phyloP scores from a whole-genome alignment of 2,888 invertebrate genomes.

The Willowsia nigromaculata region DNA sequence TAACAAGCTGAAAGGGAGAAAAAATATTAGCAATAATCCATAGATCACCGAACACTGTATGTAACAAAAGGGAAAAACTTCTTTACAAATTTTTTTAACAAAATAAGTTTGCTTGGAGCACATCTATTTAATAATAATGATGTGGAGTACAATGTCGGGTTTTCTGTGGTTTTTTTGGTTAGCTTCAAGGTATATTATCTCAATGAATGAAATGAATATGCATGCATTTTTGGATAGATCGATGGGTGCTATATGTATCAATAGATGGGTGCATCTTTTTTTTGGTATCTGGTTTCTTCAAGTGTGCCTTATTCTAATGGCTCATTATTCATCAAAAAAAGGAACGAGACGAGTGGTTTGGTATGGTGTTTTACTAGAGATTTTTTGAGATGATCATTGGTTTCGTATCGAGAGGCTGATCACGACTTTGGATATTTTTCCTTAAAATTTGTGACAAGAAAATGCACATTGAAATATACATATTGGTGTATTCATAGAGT shows the following conservation, averaged over 20 bases:
- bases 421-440: background rate
- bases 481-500: background rate
- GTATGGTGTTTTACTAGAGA: background rate
- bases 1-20: conserved; percentile 14
- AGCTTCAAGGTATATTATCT: background rate
- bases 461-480: background rate
- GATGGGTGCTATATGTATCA: background rate
- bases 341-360: background rate
- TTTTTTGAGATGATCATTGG: background rate
- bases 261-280: background rate
- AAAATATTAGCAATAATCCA: conserved; percentile 38
- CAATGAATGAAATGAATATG: conserved; percentile 22
- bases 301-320: background rate
- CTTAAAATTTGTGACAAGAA: background rate
- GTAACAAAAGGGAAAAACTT: background rate
- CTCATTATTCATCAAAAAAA: background rate
- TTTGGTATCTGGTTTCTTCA: conserved; percentile 58
- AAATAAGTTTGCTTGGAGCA: conserved; percentile 47
- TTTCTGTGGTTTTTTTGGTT: background rate
- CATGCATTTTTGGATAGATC: background rate
- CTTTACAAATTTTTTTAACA: background rate
- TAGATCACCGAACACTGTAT: background rate
- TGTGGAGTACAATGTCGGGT: background rate
- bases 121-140: conserved; percentile 14
- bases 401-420: background rate